A percentile compares a stretch with the other conserved stretches of the same genome.
Conservation (phyloP, 2,888 invertebrate species). For the Cephalotes varians region DNA sequence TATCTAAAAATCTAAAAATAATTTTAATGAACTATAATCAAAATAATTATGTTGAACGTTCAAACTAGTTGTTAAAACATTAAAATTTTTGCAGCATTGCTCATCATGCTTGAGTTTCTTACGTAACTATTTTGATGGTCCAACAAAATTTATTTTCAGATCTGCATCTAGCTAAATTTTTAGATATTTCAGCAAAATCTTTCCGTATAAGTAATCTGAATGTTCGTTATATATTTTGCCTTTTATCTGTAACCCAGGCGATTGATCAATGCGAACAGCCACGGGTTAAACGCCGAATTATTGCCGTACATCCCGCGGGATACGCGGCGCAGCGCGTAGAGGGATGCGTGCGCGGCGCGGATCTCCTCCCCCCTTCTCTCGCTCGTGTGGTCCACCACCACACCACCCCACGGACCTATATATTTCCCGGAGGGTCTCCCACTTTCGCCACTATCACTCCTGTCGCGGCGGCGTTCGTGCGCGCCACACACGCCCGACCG, state of each 20-base stretch:
- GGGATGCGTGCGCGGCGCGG: slow-evolving; percentile 62
- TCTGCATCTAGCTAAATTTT: no score
- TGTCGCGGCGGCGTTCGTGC: slow-evolving; percentile 77
- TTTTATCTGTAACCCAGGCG: background rate
- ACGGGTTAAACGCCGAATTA: slow-evolving; percentile 28
- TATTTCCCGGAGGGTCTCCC: slow-evolving; percentile 80
- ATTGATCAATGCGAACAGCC: background rate
- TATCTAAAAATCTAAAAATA: no score
- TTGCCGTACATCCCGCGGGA: slow-evolving; percentile 9
- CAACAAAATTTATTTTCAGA: no score
- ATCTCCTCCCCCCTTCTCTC: slow-evolving; percentile 55
- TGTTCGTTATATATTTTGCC: background rate
- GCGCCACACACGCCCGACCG: slow-evolving; percentile 65
- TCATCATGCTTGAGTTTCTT: no score
- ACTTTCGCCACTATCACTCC: slow-evolving; percentile 81
- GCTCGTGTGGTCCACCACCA: slow-evolving; percentile 59
- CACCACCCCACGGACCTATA: slow-evolving; percentile 74
- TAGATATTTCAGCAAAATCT: no score
- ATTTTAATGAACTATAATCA: no score
- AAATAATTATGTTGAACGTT: no score
- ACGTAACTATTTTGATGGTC: no score
- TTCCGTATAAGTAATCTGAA: background rate
- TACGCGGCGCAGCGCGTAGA: slow-evolving; percentile 6
- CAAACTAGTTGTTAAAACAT: no score
- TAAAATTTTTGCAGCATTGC: no score